Evolutionary conservation across 2,113 vertebrate species (phyloP), one percentile per base, ranked within the genome.

Genomic region (Oxygymnocypris stewartii): DNA sequence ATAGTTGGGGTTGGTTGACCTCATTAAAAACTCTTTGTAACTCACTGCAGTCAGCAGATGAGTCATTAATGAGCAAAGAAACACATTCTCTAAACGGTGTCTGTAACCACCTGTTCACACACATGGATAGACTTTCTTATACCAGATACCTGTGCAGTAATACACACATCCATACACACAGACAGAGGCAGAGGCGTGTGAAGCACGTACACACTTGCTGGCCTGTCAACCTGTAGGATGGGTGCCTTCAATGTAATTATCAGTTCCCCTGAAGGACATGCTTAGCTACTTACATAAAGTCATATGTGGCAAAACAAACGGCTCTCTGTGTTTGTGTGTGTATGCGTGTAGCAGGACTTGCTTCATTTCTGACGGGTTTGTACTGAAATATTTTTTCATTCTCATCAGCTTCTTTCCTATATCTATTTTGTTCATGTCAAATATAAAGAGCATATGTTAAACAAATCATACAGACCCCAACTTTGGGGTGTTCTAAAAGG

Each of bases 11-110:
- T 77, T 73, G 81, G 77, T 87, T 85, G 84, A 81, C 80, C 89
- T 92, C 89, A 92, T 91, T 92, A 92, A 91, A 31, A 89, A 90
- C 88, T 88, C 88, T 92, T 88, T 93, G 93, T 93, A 94, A 90
- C 77, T 73, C 88, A 8, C 86, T 85, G 89, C 87, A 51, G 90
- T 86, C 84, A 73, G 81, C 18, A 13, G 0, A 87, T 93, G 90
- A 92, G 91, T 92, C 84, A 91, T 91, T 88, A 85, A 92, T 92
- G 90, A 84, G 90, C 85, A 88, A 4, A 85, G 75, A 78, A 77
- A 88, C 79, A 85, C 28, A 67, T n/a, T n/a, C n/a, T 49, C 7
- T 54, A n/a, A 79, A 74, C 47, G 79, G 54, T 25, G 40, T 89
- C 69, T 87, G 54, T 7, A 57, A 71, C 40, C 89, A 81, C 86